phyloP scores from a whole-genome alignment of 1,140 invertebrate genomes.

The Pissodes strobi region DNA sequence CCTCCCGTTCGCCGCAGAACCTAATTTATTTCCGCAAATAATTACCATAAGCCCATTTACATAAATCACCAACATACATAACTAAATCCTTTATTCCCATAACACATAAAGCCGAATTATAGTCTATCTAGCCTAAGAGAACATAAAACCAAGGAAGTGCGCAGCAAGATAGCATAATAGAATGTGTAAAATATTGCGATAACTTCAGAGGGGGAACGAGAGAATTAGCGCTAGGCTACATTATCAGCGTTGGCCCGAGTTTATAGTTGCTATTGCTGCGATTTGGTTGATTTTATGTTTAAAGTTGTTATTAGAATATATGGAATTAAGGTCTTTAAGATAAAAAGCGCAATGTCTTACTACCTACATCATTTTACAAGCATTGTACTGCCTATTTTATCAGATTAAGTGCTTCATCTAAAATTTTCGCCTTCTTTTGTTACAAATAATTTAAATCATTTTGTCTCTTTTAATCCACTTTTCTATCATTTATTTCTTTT shows the following conservation, averaged over 20 bases:
- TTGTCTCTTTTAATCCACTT: no score
- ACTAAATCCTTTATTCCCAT: constrained; percentile 31
- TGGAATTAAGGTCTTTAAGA: no score
- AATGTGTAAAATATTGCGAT: constrained; percentile 34
- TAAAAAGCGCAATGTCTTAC: no score
- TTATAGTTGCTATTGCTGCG: neutral
- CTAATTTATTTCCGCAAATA: constrained; percentile 35
- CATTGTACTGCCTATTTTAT: no score
- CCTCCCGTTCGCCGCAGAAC: constrained; percentile 3
- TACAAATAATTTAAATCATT: no score
- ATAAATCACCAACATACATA: constrained; percentile 32
- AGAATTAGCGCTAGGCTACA: constrained; percentile 18
- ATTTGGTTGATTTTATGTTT: no score
- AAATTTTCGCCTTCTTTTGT: no score
- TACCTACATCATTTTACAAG: no score
- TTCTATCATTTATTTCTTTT: no score
- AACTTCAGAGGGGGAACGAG: constrained; percentile 21
- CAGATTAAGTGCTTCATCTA: no score
- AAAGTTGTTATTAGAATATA: no score
- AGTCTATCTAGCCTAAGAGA: constrained; percentile 27
- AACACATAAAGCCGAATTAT: constrained; percentile 31
- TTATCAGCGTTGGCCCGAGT: constrained; percentile 11
- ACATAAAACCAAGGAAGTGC: constrained; percentile 33
- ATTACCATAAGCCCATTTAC: constrained; percentile 32
- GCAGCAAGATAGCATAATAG: constrained; percentile 33